Evolutionary conservation across 2,888 invertebrate species (phyloP).

Genomic region (Carpatolechia fugitivella): DNA sequence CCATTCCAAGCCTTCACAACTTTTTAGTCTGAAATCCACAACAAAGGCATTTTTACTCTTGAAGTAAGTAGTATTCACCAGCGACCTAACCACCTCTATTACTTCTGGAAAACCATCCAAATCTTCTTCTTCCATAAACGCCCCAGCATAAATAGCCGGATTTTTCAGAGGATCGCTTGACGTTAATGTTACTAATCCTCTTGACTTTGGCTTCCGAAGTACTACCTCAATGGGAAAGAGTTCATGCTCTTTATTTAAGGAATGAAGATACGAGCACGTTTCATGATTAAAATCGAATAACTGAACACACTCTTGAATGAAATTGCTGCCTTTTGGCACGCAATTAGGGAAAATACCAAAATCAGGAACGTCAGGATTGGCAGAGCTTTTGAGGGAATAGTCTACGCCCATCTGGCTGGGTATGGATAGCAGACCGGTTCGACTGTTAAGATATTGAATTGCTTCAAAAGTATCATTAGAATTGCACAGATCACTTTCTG

Average conservation of each 20-base stretch:
- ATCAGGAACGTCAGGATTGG: conserved; percentile 42
- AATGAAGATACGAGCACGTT: neutral
- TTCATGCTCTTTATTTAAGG: neutral
- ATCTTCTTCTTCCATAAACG: neutral
- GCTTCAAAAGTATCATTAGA: conserved; percentile 34
- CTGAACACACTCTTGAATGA: neutral
- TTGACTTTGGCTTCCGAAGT: neutral
- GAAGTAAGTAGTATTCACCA: conserved; percentile 1
- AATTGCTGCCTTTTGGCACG: neutral
- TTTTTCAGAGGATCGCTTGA: neutral
- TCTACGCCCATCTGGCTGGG: conserved; percentile 53
- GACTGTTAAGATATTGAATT: conserved; percentile 52
- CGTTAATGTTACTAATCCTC: neutral
- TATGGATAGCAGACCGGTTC: conserved; percentile 42
- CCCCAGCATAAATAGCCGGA: neutral
- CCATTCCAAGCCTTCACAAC: neutral
- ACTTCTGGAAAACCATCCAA: neutral
- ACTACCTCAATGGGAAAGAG: neutral
- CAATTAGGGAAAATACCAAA: conserved; percentile 26
- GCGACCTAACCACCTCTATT: neutral
- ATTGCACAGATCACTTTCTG: conserved; percentile 52
- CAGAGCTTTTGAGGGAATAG: conserved; percentile 32
- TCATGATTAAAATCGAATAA: neutral
- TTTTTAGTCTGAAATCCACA: neutral
- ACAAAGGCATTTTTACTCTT: neutral